Base-by-base conservation (phyloP, 1,140 invertebrate genomes). In the Cotesia vestalis region DNA sequence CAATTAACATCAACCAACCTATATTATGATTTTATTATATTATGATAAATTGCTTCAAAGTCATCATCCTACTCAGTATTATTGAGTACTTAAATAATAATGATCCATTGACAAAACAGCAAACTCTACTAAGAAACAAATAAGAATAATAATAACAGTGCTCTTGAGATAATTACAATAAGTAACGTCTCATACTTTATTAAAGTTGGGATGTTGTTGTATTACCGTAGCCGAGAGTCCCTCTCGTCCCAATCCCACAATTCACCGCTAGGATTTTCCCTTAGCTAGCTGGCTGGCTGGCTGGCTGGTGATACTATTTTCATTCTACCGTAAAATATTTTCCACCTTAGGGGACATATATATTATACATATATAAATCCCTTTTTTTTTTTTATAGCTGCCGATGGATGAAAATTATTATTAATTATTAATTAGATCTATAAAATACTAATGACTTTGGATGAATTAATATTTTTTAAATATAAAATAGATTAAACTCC, bases 141-240 rank as follows among this genome's bases (percentile, higher is more conserved):
- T 9, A 40, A 8, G 2, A 46, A 9, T 46, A 46, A 9, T 46
- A 46, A 46, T 9, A 46, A 6, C 1, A 6, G 3, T 46, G 40
- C 40, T 9, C 40, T 46, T 46, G 11, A 9, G 40, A 46, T 46
- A 55, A 55, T 55, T 14, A 55, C 53, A 55, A 55, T 46, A 73
- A 64, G 52, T 66, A 52, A 53, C 8, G 72, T 70, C 63, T 60
- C 68, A 73, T 73, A 69, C 38, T 73, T 66, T 73, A 73, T 73
- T 73, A 69, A 73, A 73, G 5, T 11, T 46, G 62, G 68, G 68
- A 62, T 70, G 53, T 64, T 27, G 27, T 27, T 27, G 5, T 38
- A 35, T 36, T 27, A 60, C 67, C 59, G 38, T 62, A 71, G 36
- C 17, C 1, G 61, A 62, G 27, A 27, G 27, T 27, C 20, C 20